Evolutionary conservation across 2,113 vertebrate species (phyloP).

Genomic region (Oplegnathus fasciatus): DNA sequence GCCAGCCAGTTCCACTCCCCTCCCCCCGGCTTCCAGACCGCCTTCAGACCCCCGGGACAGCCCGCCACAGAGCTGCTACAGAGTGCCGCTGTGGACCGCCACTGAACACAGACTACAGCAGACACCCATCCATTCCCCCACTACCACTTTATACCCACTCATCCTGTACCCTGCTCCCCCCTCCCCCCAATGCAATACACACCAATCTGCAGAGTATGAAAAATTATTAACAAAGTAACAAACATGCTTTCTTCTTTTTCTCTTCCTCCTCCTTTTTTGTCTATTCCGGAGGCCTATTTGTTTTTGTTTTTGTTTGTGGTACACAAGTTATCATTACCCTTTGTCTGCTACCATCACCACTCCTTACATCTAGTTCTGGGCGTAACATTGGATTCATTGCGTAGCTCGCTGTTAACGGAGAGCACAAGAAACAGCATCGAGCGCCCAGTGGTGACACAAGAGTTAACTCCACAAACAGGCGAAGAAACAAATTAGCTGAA

Average conservation of each 20-base stretch:
- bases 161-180: slow-evolving; percentile 57
- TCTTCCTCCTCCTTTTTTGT: slow-evolving; percentile 77
- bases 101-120: slow-evolving; percentile 88
- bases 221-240: slow-evolving; percentile 87
- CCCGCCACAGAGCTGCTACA: slow-evolving; percentile 99
- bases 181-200: slow-evolving; percentile 79
- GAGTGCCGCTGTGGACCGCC: slow-evolving; percentile 97
- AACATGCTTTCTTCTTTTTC: slow-evolving; percentile 87
- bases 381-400: slow-evolving; percentile 51
- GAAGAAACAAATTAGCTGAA: slow-evolving; percentile 70
- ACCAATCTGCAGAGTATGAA: slow-evolving; percentile 90
- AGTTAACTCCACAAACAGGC: slow-evolving; percentile 69
- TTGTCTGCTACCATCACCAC: slow-evolving; percentile 74
- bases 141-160: slow-evolving; percentile 75
- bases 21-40: slow-evolving; percentile 97
- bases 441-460: slow-evolving; percentile 54
- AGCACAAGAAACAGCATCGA: slow-evolving; percentile 64
- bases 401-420: slow-evolving; percentile 63
- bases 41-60: slow-evolving; percentile 99
- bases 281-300: slow-evolving; percentile 72
- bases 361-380: slow-evolving; percentile 71
- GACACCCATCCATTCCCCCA: slow-evolving; percentile 68
- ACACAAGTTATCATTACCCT: slow-evolving; percentile 60
- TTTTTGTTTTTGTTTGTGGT: slow-evolving; percentile 89
- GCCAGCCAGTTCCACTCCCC: slow-evolving; percentile 95